phyloP scores from a whole-genome alignment of 1,140 invertebrate species.

The Atopsyche davidsoni region DNA sequence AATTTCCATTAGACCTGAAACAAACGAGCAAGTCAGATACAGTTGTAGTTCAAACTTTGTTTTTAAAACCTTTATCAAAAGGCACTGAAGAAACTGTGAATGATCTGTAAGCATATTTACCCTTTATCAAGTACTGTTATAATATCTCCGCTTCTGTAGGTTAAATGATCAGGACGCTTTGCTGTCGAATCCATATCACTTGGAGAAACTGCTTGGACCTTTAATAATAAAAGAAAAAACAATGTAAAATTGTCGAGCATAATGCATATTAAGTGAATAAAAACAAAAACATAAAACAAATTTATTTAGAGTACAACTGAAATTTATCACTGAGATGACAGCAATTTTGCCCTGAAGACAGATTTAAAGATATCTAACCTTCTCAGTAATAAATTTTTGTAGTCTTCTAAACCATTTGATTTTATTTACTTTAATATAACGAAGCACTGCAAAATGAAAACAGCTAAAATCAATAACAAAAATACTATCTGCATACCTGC shows the following conservation, averaged over 20 bases:
- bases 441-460: neutral
- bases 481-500: constrained; percentile 67
- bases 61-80: constrained; percentile 23
- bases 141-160: constrained; percentile 82
- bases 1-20: constrained; percentile 34
- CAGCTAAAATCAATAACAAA: constrained; percentile 12
- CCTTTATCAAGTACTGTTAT: constrained; percentile 92
- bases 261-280: no score
- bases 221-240: constrained; percentile 17
- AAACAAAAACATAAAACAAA: no score
- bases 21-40: constrained; percentile 11
- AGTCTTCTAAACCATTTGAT: neutral
- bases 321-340: no score
- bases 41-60: neutral
- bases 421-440: neutral
- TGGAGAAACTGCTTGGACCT: constrained; percentile 37
- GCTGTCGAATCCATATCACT: constrained; percentile 41
- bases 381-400: no score
- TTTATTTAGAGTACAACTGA: no score
- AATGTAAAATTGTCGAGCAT: no score
- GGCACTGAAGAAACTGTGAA: constrained; percentile 27
- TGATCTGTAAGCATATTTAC: constrained; percentile 44
- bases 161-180: constrained; percentile 61
- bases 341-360: constrained; percentile 52
- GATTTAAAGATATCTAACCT: no score